Base-by-base conservation (phyloP, 2,113 vertebrate genomes). In the Lepisosteus oculatus region DNA sequence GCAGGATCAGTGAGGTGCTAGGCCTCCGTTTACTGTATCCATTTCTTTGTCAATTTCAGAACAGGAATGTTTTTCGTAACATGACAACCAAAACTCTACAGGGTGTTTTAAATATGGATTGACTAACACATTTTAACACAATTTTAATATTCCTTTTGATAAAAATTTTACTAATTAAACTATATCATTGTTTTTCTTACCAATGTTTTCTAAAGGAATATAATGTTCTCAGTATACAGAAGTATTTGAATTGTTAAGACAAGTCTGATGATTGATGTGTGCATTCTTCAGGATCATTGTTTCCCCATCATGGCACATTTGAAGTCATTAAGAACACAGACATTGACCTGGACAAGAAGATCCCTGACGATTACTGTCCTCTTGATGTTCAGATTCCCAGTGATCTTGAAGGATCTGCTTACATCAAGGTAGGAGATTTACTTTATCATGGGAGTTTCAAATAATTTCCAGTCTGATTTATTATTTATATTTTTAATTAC, bases 241-340 rank as follows among this genome's bases (percentile, higher is more conserved):
- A 51, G 47, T 51, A 51, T 5, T 51, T 6, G 11, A 12, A 59
- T 59, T 1, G 56, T 13, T 59, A 29, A 29, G 17, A 29, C 17
- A 29, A 29, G 17, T 29, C 17, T 29, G 17, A 29, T 14, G 56
- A 13, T 70, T 44, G 8, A 17, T 47, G 29, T 64, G 8, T 78
- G 70, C 17, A 29, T 29, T 1, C 17, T 71, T n/a, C 79, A 99
- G 97, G 97, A 1, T 99, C 97, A 17, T 90, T 99, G 67, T 99
- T 98, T 81, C 95, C 95, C 72, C 97, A 99, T 82, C 95, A 97
- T 0, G 97, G 96, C 59, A 98, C 95, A 0, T 99, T 99, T 84
- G 97, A 99, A 83, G 97, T 99, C 66, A 95, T 99, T 83, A 99
- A 99, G 86, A 99, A 99, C 89, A 99, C 97, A 8, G 97, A 99